phyloP scores from a whole-genome alignment of 2,888 invertebrate species.

The Lasioglossum lativentre region DNA sequence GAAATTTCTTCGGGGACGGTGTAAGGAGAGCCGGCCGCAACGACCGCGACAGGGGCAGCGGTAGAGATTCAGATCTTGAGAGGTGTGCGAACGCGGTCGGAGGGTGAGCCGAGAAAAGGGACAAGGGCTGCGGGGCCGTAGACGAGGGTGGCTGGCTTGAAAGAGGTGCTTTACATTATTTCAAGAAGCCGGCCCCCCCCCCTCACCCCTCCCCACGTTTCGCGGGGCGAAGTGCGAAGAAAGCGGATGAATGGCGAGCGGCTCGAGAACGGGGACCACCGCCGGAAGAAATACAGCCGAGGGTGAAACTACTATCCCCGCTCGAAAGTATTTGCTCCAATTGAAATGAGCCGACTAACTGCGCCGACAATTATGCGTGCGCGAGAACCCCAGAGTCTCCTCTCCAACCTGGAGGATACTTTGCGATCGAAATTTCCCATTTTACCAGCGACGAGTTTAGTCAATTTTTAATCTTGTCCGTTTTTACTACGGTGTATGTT shows the following conservation, averaged over 20 bases:
- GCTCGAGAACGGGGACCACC: conserved; percentile 26
- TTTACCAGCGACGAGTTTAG: background rate
- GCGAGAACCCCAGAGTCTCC: background rate
- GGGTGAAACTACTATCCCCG: conserved; percentile 11
- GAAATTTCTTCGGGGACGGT: conserved; percentile 44
- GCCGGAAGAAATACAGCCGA: conserved; percentile 28
- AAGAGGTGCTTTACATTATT: conserved; percentile 76
- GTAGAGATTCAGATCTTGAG: conserved; percentile 66
- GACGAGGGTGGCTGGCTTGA: conserved; percentile 65
- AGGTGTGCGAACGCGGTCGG: conserved; percentile 43
- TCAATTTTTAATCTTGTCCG: background rate
- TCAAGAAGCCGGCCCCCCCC: conserved; percentile 69
- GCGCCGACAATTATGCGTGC: background rate
- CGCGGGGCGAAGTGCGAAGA: conserved; percentile 46
- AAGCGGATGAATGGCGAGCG: conserved; percentile 59
- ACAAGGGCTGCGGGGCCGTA: conserved; percentile 45
- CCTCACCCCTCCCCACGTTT: too few relatives aligned
- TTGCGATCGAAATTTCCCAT: background rate
- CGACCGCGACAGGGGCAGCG: conserved; percentile 38
- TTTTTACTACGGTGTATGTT: background rate
- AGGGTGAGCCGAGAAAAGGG: conserved; percentile 38
- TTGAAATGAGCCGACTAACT: conserved; percentile 30
- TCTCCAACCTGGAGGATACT: background rate
- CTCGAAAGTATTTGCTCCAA: conserved; percentile 10
- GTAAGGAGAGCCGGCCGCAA: conserved; percentile 36